Percentiles rank a stretch among this genome's conserved stretches.
phyloP scores from a whole-genome alignment of 2,797 vertebrate species.

The Heliangelus exortis region DNA sequence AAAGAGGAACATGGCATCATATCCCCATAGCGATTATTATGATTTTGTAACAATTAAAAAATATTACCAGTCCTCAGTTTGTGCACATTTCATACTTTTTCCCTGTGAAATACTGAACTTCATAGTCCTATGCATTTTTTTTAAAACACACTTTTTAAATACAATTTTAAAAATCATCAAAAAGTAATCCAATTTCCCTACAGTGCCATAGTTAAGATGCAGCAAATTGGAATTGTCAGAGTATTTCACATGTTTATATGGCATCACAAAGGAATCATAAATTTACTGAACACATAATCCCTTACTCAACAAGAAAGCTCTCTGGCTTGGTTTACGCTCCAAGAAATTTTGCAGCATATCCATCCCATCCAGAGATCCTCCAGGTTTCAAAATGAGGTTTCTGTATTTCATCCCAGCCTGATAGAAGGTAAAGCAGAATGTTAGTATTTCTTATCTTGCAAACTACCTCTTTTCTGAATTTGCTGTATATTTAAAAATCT shows the following conservation, averaged over 20 bases:
- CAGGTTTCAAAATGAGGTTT: conserved; percentile 88
- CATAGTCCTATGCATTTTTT: background rate
- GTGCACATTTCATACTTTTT: background rate
- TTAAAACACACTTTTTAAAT: background rate
- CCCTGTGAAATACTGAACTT: background rate
- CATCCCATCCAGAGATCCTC: conserved; percentile 90
- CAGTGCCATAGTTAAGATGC: background rate
- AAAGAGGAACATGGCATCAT: background rate
- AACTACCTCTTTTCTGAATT: conserved; percentile 20
- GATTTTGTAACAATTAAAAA: background rate
- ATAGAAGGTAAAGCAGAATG: conserved; percentile 68
- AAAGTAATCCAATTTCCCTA: background rate
- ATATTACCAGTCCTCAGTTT: background rate
- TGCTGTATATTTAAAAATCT: conserved; percentile 1
- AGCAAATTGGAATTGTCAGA: conserved; percentile 23
- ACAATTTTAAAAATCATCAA: background rate
- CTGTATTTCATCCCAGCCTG: conserved; percentile 94
- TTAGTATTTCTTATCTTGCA: background rate
- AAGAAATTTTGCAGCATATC: conserved; percentile 91
- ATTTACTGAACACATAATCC: conserved; percentile 80
- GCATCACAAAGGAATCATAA: conserved; percentile 22
- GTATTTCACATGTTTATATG: background rate
- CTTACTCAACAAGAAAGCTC: conserved; percentile 92
- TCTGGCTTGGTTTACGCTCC: conserved; percentile 88
- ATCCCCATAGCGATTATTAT: background rate